Evolutionary conservation across 2,113 vertebrate species (phyloP).

Genomic region (Hemiscyllium ocellatum): DNA sequence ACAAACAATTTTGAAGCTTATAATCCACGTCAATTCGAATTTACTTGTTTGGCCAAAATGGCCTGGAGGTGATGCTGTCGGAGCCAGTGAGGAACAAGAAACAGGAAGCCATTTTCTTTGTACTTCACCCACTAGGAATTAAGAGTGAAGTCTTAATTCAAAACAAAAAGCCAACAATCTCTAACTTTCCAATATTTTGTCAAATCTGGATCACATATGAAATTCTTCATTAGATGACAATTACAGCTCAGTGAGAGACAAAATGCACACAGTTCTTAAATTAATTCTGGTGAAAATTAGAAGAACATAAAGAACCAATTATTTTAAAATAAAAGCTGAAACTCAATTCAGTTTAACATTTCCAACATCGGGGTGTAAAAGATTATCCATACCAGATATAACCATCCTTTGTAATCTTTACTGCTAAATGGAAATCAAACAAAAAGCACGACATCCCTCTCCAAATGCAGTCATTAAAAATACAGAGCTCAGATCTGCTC

Average conservation of each 20-base stretch:
- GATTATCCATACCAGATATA: not conserved
- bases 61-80: not conserved
- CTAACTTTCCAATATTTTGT: not conserved
- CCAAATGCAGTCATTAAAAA: not conserved
- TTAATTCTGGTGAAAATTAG: not conserved
- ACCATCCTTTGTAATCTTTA: not conserved
- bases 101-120: not conserved
- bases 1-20: not conserved
- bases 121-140: not conserved
- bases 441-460: not conserved
- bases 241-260: not conserved
- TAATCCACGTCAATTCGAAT: not conserved
- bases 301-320: not conserved
- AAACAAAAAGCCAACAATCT: not conserved
- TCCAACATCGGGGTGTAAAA: not conserved
- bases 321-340: not conserved
- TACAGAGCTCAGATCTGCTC: not conserved
- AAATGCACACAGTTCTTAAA: not conserved
- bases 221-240: not conserved
- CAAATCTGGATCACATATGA: not conserved
- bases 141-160: not conserved
- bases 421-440: not conserved
- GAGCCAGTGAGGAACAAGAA: not conserved
- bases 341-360: not conserved
- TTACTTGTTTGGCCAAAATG: not conserved